Evolutionary conservation across 2,797 vertebrate genomes (phyloP).

Genomic region (Acridotheres tristis): DNA sequence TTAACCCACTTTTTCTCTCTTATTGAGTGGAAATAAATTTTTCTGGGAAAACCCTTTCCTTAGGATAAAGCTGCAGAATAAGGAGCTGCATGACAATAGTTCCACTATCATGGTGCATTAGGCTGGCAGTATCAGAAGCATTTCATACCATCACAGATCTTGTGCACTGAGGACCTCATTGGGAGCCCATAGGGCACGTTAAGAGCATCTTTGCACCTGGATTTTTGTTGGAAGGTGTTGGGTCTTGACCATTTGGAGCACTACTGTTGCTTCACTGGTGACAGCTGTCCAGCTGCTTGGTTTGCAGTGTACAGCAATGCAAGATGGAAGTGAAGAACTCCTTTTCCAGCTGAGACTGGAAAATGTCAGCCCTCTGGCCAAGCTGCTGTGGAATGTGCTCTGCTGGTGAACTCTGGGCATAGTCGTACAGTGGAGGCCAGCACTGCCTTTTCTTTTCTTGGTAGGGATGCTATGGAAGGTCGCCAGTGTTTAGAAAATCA

Average conservation of each 20-base stretch:
- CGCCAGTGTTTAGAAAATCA: not conserved
- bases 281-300: not conserved
- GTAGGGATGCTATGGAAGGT: not conserved
- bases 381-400: not conserved
- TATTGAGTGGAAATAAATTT: not conserved
- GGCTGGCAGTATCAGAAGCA: not conserved
- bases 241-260: not conserved
- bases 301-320: not conserved
- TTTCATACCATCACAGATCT: not conserved
- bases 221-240: not conserved
- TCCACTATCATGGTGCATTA: not conserved
- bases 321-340: not conserved
- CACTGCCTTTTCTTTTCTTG: not conserved
- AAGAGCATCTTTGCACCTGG: not conserved
- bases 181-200: not conserved
- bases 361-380: not conserved
- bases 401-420: not conserved
- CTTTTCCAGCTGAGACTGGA: not conserved
- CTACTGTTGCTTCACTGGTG: not conserved
- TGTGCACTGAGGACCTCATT: not conserved
- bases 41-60: not conserved
- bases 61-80: not conserved
- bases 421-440: not conserved
- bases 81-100: not conserved
- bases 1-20: not conserved